Evolutionary conservation across 2,113 vertebrate species (phyloP).

Genomic region (Sceloporus undulatus): DNA sequence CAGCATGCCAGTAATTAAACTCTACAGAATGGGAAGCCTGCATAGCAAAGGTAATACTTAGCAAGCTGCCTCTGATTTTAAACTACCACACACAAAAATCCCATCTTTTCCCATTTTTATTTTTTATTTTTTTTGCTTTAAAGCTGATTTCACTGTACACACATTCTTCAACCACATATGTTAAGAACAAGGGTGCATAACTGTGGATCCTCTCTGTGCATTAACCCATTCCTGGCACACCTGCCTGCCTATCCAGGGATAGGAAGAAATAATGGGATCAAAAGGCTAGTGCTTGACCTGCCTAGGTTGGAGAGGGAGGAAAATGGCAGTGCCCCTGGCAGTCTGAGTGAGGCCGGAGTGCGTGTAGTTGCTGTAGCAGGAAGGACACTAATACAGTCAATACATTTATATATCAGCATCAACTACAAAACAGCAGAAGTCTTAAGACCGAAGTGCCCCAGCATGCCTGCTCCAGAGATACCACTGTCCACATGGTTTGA

Average conservation of each 20-base stretch:
- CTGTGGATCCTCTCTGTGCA: background rate
- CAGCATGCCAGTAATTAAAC: accelerated
- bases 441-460: conserved; percentile 22
- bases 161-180: conserved; percentile 23
- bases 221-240: background rate
- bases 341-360: conserved; percentile 32
- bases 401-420: background rate
- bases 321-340: background rate
- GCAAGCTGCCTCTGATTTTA: background rate
- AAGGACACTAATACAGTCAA: conserved; percentile 33
- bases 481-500: conserved; percentile 1
- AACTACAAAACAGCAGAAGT: conserved; percentile 21
- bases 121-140: background rate
- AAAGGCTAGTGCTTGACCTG: background rate
- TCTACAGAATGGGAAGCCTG: conserved; percentile 26
- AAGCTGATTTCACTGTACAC: conserved; percentile 18
- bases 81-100: conserved; percentile 4
- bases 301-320: background rate
- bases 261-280: conserved; percentile 19
- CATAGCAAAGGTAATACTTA: background rate
- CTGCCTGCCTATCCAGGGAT: accelerated
- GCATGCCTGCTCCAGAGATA: accelerated
- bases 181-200: background rate
- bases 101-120: background rate
- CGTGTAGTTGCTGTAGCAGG: conserved; percentile 7